Evolutionary conservation across 2,113 vertebrate genomes (phyloP), one percentile per base, ranked within the genome.

Genomic region (Toxotes chatareus): DNA sequence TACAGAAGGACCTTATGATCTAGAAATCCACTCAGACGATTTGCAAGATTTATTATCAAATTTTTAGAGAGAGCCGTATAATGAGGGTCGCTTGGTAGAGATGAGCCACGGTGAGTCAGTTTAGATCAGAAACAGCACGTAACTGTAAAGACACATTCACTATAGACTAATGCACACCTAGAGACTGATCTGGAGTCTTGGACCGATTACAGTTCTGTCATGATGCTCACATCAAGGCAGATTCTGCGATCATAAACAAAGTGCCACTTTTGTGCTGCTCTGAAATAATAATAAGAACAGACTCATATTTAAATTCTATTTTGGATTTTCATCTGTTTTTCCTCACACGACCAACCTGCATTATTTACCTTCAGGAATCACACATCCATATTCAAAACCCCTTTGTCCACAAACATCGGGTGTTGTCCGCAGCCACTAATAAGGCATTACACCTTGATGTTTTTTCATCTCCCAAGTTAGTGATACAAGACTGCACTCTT

Each of bases 41-140:
- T 78, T 88, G 85, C 47, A 85, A 87, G 75, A 89, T 85, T 87
- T 76, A 88, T 76, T 47, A 70, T 56, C 13, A 81, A 73, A 80
- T 9, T 82, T 86, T 78, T 57, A 40, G 32, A 82, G 70, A 11
- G 38, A 38, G 40, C 8, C 55, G 74, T 72, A 68, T 74, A 21
- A 84, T 49, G 19, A 63, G 23, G 53, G 34, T 19, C 32, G 70
- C 31, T 38, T 4, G 9, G 23, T 27, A 17, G 62, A 11, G 13
- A 21, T 12, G 44, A 34, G 23, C 1, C 32, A 2, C 16, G 1
- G 5, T 9, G 47, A 55, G 62, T 55, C 75, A 55, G 83, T 73
- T 85, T 63, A 4, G n/a, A 86, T 79, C 55, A 67, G 27, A 79
- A 78, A 85, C 60, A 61, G 6, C 63, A 76, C 34, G 32, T 68